These are phyloP conservation scores for Valencia hispanica DNA, from an alignment of 2,797 vertebrate species.

Conservation along the genomic window DNA sequence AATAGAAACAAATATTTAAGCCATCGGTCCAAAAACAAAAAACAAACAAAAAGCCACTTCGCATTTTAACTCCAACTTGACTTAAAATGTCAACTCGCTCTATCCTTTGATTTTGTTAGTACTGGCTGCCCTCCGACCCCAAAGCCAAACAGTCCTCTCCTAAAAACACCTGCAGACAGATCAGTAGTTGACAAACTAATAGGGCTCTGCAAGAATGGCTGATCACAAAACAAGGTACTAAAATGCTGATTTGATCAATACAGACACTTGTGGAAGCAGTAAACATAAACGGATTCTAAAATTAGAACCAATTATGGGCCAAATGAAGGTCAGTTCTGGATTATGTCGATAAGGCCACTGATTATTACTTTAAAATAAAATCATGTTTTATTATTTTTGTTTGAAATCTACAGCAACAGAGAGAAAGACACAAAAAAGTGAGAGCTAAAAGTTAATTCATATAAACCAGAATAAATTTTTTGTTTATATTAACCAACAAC, in stretches of 20 bases:
- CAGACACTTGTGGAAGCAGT: background rate
- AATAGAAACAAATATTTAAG: conserved; percentile 2
- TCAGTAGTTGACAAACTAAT: conserved; percentile 24
- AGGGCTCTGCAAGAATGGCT: conserved; percentile 2
- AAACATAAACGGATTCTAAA: background rate
- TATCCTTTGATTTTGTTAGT: background rate
- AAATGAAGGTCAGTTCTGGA: background rate
- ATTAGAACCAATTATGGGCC: background rate
- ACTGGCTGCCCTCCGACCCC: conserved; percentile 35
- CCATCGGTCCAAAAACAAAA: background rate
- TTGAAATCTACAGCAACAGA: background rate
- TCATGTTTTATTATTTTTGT: background rate
- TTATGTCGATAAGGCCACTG: background rate
- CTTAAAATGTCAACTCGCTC: background rate
- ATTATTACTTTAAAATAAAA: background rate
- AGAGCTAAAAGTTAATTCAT: background rate
- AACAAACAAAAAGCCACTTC: conserved; percentile 17
- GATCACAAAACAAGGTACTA: background rate
- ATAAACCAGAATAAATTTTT: background rate
- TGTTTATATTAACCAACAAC: background rate
- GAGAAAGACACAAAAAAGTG: background rate
- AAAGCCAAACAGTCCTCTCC: conserved; percentile 16
- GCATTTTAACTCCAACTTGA: conserved; percentile 1
- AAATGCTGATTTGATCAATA: conserved; percentile 5
- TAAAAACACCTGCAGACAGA: conserved; percentile 41